Percentiles rank a stretch among this genome's conserved stretches.
phyloP scores from a whole-genome alignment of 2,888 invertebrate genomes.

The Drosophila putrida region DNA sequence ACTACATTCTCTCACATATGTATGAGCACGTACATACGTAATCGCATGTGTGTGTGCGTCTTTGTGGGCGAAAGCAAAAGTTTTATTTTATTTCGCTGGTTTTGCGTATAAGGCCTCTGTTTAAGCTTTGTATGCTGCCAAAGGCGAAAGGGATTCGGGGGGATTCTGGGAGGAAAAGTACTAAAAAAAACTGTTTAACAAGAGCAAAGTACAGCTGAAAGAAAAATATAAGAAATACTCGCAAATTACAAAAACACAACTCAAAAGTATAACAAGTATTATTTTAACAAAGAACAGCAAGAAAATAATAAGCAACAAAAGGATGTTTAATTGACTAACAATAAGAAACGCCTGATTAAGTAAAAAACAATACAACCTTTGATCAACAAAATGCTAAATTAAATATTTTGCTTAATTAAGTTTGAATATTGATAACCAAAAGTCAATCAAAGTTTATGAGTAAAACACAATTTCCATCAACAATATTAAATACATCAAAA shows the following conservation, averaged over 20 bases:
- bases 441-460: conserved; percentile 11
- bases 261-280: conserved; percentile 5
- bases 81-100: conserved; percentile 33
- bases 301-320: neutral
- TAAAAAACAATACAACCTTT: neutral
- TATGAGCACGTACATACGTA: conserved; percentile 9
- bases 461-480: neutral
- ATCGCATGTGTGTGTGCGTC: conserved; percentile 22
- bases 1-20: conserved; percentile 5
- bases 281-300: neutral
- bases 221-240: conserved; percentile 6
- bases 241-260: neutral
- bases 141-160: neutral
- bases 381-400: neutral
- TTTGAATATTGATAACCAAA: conserved; percentile 3
- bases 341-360: neutral
- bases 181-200: conserved; percentile 4
- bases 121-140: neutral
- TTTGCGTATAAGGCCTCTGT: conserved; percentile 6
- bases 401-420: neutral
- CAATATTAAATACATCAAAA: neutral
- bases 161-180: conserved; percentile 6
- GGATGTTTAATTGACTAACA: neutral
- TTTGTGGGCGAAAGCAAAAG: conserved; percentile 36
- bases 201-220: conserved; percentile 1